phyloP scores from a whole-genome alignment of 2,113 vertebrate genomes.

The Prunella fulvescens region DNA sequence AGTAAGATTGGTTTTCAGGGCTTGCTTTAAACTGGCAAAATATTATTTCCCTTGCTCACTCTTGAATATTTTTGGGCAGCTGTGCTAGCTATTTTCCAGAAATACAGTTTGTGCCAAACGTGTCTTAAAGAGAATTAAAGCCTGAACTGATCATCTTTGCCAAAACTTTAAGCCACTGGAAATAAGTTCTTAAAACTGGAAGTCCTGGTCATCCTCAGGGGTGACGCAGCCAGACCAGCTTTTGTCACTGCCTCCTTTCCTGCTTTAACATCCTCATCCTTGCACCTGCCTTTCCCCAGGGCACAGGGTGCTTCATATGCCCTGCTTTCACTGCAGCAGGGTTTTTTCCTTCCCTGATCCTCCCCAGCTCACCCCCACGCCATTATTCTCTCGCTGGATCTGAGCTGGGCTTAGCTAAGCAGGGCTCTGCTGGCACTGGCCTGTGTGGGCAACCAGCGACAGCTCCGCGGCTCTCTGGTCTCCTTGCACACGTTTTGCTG shows the following conservation, averaged over 20 bases:
- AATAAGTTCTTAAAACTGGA: neutral
- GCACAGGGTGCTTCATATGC: neutral
- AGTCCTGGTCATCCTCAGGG: neutral
- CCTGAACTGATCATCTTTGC: neutral
- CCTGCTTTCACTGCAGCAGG: neutral
- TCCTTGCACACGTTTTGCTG: neutral
- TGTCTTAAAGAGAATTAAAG: neutral
- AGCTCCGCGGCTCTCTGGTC: accelerated
- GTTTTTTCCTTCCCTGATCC: neutral
- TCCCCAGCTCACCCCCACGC: neutral
- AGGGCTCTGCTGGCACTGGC: neutral
- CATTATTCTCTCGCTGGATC: neutral
- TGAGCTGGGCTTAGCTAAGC: neutral
- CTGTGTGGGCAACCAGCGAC: accelerated
- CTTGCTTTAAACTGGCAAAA: neutral
- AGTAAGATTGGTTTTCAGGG: neutral
- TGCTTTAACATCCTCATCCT: slow-evolving; percentile 7
- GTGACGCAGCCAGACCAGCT: neutral
- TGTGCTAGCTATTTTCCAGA: neutral
- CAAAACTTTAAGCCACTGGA: neutral
- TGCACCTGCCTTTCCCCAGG: neutral
- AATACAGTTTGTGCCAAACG: neutral
- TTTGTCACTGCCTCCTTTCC: neutral
- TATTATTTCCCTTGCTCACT: neutral
- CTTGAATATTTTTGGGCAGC: neutral